Conservation (phyloP, 2,797 vertebrate genomes). For the Euthynnus affinis region DNA sequence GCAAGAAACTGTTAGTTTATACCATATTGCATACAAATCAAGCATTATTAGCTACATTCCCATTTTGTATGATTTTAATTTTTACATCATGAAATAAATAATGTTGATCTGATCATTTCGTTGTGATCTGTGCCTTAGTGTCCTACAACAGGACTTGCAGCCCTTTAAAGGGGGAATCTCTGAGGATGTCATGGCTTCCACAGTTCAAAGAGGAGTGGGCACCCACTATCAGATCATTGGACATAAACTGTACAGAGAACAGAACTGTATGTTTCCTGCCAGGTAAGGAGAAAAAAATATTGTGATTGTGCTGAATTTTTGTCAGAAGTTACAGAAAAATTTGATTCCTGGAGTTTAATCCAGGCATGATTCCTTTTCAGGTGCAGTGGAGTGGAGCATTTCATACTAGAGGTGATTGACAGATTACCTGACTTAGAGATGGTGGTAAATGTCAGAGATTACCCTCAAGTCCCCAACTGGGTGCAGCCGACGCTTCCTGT, state of each 20-base stretch:
- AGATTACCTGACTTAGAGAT: conserved; percentile 93
- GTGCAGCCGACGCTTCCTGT: conserved; percentile 91
- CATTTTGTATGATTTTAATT: not conserved
- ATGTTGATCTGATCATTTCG: not conserved
- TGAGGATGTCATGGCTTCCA: conserved; percentile 86
- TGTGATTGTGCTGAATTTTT: too few species aligned
- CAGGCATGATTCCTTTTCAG: conserved; percentile 72
- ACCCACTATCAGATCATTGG: conserved; percentile 96
- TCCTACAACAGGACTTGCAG: conserved; percentile 89
- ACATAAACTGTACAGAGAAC: conserved; percentile 92
- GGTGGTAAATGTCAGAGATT: conserved; percentile 98
- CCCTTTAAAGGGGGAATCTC: conserved; percentile 91
- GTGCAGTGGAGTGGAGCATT: conserved; percentile 98
- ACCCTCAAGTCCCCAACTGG: conserved; percentile 96
- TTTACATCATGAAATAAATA: not conserved
- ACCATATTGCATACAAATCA: too few species aligned
- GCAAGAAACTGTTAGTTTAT: too few species aligned
- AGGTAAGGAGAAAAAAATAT: conserved; percentile 84
- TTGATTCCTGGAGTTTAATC: not conserved
- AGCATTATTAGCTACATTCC: not conserved
- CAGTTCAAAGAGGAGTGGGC: conserved; percentile 89
- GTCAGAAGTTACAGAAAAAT: too few species aligned
- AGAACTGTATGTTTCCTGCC: conserved; percentile 96
- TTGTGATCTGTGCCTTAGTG: conserved; percentile 78
- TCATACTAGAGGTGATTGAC: conserved; percentile 91